Base-by-base conservation (phyloP, 2,113 vertebrate species). In the Piprites chloris region DNA sequence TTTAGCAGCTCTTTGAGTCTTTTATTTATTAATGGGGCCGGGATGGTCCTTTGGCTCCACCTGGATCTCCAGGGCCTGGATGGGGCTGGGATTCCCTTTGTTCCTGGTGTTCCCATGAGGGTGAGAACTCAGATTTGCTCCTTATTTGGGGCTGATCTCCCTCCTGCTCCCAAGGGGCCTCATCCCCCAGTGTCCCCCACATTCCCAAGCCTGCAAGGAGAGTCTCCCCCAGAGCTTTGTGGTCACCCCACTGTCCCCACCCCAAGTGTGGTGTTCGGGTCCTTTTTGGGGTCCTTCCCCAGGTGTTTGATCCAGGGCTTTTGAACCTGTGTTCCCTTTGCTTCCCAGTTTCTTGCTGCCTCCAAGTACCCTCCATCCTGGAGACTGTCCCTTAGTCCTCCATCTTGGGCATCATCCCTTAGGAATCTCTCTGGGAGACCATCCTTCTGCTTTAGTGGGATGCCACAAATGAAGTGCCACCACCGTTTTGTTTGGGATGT, bases 401-500 rank as follows among this genome's bases (percentile, higher is more conserved):
- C 44, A 2, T 3, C 21, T 9, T 7, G 50, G 71, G 49, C 2
- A 6, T 20, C 19, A 66, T 75, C 66, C 52, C 56, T 37, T 3
- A 47, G 46, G 46, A 47, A 47, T 28, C 28, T 52, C 50, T 52
- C 50, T 9, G 11, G 50, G 61, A 67, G 5, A 12, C 20, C 19
- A 67, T 67, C 56, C 37, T 37, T 32, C 28, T 32, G 21, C 46
- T 47, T 47, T 47, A 22, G 46, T 47, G 46, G 46, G 46, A 12
- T 47, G 52, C 18, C 28, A 30, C 52, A 18, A 11, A 68, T 32
- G 3, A 66, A 77, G 39, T 14, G 14, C 52, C 61, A 13, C 17
- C n/a, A 17, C 2, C 1, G 16, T 68, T 91, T 50, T 1, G 0
- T 44, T 42, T 13, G 39, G 32, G 39, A 3, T 41, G 2, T 35